Evolutionary conservation across 2,888 invertebrate species (phyloP), one percentile per base, ranked within the genome.

Genomic region (Drosophila villosipedis): DNA sequence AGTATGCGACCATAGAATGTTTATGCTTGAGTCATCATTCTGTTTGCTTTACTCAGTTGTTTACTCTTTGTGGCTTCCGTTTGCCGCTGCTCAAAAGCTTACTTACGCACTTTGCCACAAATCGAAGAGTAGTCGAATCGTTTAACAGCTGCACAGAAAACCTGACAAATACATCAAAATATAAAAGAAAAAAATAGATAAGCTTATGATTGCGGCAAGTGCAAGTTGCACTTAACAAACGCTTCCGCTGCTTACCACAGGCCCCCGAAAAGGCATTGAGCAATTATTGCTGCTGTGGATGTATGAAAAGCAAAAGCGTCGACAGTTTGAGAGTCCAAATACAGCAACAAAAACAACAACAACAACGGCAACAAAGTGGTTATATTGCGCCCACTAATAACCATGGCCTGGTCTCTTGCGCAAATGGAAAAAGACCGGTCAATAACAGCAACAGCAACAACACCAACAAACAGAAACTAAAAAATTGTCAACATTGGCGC

Each of bases 401-500:
- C 76, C 54, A 75, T 69, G 80, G 83, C 75, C 58, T 39, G 76
- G 76, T 61, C 53, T 30, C 39, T 41, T 39, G 39, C 41, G 81
- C 69, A 78, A 77, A 77, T 77, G 72, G 64, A 63, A 77, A 47
- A 77, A 78, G 75, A 78, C 80, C 78, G 80, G 79, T 79, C 64
- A 60, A 52, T 59, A 73, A 73, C 64, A 78, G 57, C 33, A 71
- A 70, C 63, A 57, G 22, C 57, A 73, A 37, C 73, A 57, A 61
- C 60, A 65, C 10, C 72, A 62, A 19, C 76, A 62, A 47, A 62
- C 58, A 59, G 39, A 77, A 50, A 57, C 54, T 55, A 50, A 60
- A 59, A 59, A 22, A 89, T 89, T 84, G 91, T 84, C 91, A 83
- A 88, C 83, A 83, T 73, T 76, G 89, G 78, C 49, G 82, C 90